Percentiles rank a stretch among this genome's conserved stretches.
These are phyloP conservation scores for Bombus confusus DNA, from an alignment of 1,140 invertebrate genomes.

Conservation along the genomic window DNA sequence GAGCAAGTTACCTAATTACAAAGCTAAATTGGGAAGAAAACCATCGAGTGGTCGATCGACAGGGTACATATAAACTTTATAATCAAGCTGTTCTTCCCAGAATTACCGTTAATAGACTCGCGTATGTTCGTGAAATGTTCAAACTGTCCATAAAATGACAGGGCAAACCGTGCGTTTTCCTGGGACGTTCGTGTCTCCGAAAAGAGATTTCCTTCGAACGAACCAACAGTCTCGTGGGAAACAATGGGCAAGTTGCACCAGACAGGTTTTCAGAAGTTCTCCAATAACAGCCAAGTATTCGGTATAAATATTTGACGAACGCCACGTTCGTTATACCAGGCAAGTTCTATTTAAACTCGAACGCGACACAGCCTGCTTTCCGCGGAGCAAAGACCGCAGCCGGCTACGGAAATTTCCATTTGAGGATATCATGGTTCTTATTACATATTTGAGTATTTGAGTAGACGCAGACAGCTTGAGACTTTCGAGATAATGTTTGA, in stretches of 20 bases:
- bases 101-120: no score
- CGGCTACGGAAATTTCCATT: conserved; percentile 40
- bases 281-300: conserved; percentile 44
- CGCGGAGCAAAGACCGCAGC: background rate
- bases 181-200: background rate
- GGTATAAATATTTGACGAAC: conserved; percentile 53
- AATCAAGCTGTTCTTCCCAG: no score
- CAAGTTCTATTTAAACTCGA: conserved; percentile 46
- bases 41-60: no score
- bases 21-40: no score
- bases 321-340: conserved; percentile 40
- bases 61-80: no score
- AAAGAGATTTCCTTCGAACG: background rate
- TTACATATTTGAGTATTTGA: conserved; percentile 54
- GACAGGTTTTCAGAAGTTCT: conserved; percentile 43
- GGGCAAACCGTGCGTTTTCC: no score
- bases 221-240: conserved; percentile 7
- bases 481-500: conserved; percentile 40
- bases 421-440: conserved; percentile 43
- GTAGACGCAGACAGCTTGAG: conserved; percentile 43
- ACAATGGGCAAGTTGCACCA: conserved; percentile 23
- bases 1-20: no score
- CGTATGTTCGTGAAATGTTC: no score
- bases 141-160: no score
- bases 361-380: conserved; percentile 36